phyloP scores from a whole-genome alignment of 1,140 invertebrate genomes.

The Zaprionus tsacasi region DNA sequence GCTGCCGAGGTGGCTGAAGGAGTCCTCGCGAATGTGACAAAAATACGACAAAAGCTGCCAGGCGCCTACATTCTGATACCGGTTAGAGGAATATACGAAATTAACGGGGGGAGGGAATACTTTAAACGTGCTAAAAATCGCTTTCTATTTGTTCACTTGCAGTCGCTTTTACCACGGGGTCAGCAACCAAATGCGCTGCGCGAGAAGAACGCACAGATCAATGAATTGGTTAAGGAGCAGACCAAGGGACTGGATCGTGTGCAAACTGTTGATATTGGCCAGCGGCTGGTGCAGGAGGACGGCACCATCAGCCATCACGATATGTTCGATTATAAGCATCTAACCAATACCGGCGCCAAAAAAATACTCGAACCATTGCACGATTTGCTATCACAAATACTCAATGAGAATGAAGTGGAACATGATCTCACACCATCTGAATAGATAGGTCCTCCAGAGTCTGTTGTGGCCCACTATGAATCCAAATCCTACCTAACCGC shows the following conservation, averaged over 20 bases:
- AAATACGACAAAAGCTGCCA: slow-evolving; percentile 90
- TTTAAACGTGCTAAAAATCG: background rate
- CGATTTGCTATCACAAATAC: slow-evolving; percentile 90
- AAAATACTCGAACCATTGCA: slow-evolving; percentile 93
- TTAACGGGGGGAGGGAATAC: background rate
- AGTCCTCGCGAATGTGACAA: slow-evolving; percentile 90
- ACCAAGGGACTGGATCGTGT: slow-evolving; percentile 85
- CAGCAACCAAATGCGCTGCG: slow-evolving; percentile 91
- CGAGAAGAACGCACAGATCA: slow-evolving; percentile 90
- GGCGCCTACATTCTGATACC: slow-evolving; percentile 92
- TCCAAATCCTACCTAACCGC: slow-evolving; percentile 32
- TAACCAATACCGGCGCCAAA: slow-evolving; percentile 92
- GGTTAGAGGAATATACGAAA: slow-evolving; percentile 87
- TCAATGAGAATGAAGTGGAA: slow-evolving; percentile 90
- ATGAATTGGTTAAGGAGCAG: slow-evolving; percentile 88
- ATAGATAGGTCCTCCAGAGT: slow-evolving; percentile 85
- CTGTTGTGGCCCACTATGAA: slow-evolving; percentile 1
- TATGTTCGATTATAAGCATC: slow-evolving; percentile 94
- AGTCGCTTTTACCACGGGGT: slow-evolving; percentile 93
- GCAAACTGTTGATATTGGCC: slow-evolving; percentile 90
- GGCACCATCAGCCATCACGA: slow-evolving; percentile 93
- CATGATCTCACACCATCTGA: slow-evolving; percentile 89
- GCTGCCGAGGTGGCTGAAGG: slow-evolving; percentile 92
- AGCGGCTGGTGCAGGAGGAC: slow-evolving; percentile 90
- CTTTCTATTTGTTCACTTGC: slow-evolving; percentile 74